Percentiles rank a stretch among this genome's conserved stretches.
Evolutionary conservation across 2,113 vertebrate species (phyloP).

Genomic region (Carollia perspicillata): DNA sequence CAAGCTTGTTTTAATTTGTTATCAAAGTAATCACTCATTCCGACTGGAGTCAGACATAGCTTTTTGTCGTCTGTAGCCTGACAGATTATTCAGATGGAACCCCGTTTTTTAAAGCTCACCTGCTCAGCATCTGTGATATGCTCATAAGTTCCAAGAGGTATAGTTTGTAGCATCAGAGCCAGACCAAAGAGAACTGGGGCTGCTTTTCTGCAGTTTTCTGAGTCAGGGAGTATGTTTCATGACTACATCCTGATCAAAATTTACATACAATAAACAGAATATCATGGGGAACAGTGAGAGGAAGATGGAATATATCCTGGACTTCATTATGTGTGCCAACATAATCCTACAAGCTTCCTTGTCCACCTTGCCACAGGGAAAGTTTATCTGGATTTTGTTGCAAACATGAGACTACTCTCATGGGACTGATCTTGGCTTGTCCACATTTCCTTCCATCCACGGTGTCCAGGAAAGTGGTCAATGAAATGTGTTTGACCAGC

Average conservation of each 20-base stretch:
- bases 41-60: constrained; percentile 78
- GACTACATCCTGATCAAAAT: neutral
- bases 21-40: constrained; percentile 84
- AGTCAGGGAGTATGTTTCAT: neutral
- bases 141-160: constrained; percentile 77
- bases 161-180: constrained; percentile 71
- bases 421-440: neutral
- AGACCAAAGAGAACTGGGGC: constrained; percentile 69
- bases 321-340: neutral
- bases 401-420: neutral
- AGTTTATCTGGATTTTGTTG: constrained; percentile 19
- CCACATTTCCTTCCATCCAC: neutral
- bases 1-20: constrained; percentile 86
- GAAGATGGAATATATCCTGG: neutral
- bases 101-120: constrained; percentile 83
- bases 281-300: neutral
- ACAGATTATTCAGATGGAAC: constrained; percentile 81
- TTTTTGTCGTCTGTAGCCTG: constrained; percentile 79
- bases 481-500: constrained; percentile 49
- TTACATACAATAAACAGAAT: neutral
- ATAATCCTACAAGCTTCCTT: neutral
- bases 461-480: constrained; percentile 36
- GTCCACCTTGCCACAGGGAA: neutral
- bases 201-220: constrained; percentile 65
- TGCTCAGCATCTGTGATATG: constrained; percentile 82